These are phyloP conservation scores for Etia nguti DNA, from an alignment of 2,113 vertebrate genomes.

Conservation along the genomic window DNA sequence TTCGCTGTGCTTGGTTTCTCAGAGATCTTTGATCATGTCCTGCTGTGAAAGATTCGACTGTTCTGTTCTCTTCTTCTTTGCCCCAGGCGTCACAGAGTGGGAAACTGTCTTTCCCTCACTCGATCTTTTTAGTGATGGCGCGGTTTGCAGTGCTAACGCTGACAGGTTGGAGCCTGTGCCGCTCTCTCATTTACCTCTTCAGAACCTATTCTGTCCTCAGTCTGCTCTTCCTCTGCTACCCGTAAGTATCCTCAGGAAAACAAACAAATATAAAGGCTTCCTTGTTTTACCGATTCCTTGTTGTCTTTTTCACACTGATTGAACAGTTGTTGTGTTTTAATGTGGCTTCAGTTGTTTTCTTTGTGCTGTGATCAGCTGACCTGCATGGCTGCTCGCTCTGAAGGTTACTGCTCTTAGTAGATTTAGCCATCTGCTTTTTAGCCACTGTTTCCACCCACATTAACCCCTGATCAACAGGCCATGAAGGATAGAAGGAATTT, in stretches of 20 bases:
- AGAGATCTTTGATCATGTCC: not conserved
- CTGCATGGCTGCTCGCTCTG: not conserved
- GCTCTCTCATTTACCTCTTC: slow-evolving; percentile 94
- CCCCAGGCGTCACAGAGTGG: slow-evolving; percentile 90
- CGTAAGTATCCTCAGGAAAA: slow-evolving; percentile 79
- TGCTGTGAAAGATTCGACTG: not conserved
- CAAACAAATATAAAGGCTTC: not conserved
- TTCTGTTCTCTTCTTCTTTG: not conserved
- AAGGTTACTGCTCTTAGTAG: not conserved
- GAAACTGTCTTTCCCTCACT: slow-evolving; percentile 91
- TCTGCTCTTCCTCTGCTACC: slow-evolving; percentile 97
- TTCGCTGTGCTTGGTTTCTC: not conserved
- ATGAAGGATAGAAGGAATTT: not conserved
- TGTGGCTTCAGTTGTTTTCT: not conserved
- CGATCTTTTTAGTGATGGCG: slow-evolving; percentile 86
- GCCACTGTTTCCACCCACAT: not conserved
- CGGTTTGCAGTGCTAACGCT: slow-evolving; percentile 94
- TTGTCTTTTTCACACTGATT: not conserved
- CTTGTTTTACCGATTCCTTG: not conserved
- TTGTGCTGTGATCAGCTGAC: not conserved
- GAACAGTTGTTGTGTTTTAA: not conserved
- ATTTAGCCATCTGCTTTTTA: not conserved
- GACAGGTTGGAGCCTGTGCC: slow-evolving; percentile 93
- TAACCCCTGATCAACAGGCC: not conserved
- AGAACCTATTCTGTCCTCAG: slow-evolving; percentile 94